phyloP scores from a whole-genome alignment of 2,888 invertebrate genomes.

The Dioctria linearis region DNA sequence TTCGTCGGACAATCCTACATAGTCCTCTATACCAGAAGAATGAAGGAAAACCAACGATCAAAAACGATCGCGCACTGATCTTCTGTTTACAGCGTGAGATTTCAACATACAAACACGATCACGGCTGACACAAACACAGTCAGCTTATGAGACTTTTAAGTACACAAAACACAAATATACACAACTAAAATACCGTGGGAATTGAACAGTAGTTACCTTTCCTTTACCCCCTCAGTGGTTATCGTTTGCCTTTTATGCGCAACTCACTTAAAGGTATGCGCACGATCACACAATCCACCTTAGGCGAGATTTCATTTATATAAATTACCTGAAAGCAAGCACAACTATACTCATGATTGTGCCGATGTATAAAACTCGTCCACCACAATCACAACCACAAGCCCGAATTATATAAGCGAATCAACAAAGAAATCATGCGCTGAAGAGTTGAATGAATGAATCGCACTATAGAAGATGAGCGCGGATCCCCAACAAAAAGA shows the following conservation, averaged over 20 bases:
- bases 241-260: slow-evolving; percentile 48
- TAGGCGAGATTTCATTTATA: slow-evolving; percentile 58
- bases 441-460: slow-evolving; percentile 50
- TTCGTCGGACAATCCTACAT: slow-evolving; percentile 12
- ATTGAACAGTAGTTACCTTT: slow-evolving; percentile 68
- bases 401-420: slow-evolving; percentile 12
- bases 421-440: slow-evolving; percentile 2
- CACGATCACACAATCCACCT: slow-evolving; percentile 57
- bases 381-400: slow-evolving; percentile 5
- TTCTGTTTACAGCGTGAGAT: slow-evolving; percentile 41
- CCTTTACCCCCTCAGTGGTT: slow-evolving; percentile 55
- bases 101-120: slow-evolving; percentile 31
- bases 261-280: slow-evolving; percentile 55
- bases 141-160: background rate
- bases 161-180: slow-evolving; percentile 27
- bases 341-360: slow-evolving; percentile 19
- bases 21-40: slow-evolving; percentile 19
- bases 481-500: slow-evolving; percentile 6
- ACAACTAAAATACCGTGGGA: slow-evolving; percentile 66
- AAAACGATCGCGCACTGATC: slow-evolving; percentile 50
- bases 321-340: slow-evolving; percentile 54
- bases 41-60: slow-evolving; percentile 44
- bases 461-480: slow-evolving; percentile 30
- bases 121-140: slow-evolving; percentile 7
- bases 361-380: too few species aligned